Evolutionary conservation across 2,797 vertebrate genomes (phyloP), one percentile per base, ranked within the genome.

Genomic region (Adelosebastes latens): DNA sequence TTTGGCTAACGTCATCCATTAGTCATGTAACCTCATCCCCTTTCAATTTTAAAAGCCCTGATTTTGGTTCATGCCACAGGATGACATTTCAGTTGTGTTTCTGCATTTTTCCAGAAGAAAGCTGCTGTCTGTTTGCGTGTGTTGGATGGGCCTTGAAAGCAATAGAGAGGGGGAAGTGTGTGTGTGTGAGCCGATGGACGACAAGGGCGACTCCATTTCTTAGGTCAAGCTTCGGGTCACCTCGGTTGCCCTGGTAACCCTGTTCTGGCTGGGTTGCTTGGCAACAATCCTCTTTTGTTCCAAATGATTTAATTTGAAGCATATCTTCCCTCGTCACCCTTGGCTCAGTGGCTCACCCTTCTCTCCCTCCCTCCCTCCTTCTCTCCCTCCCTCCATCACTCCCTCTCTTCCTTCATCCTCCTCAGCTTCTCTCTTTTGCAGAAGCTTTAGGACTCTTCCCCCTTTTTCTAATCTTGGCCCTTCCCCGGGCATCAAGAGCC

Each of bases 231-330:
- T 94, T 94, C 36, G 90, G 95, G 96, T 96, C 95, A 95, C 87
- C 61, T 79, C 85, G 34, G 94, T 95, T 95, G 90, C 92, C 91
- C 92, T 83, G 93, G 94, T 94, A 94, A 90, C 90, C 92, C 89
- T 46, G 91, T 90, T 92, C 91, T 66, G 82, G 84, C 74, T 90
- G 81, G 89, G 95, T 96, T 95, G 95, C 95, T 84, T 94, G 94
- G 95, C 94, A 96, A 96, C 96, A 65, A 90, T 91, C 88, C 80
- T 89, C 92, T 90, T 95, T 95, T 95, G 93, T 95, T 95, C 94
- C 91, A 94, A 94, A 94, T 95, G 89, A 94, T 95, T 95, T 95
- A 93, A 95, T 96, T 95, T 95, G 92, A 90, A 92, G 91, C 92
- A 89, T 93, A 93, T 95, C 89, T 91, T 81, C 79, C 70, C 78